Percentiles rank a stretch among this genome's conserved stretches.
These are phyloP conservation scores for Eurytoma adleriae DNA, from an alignment of 2,888 invertebrate genomes.

Conservation along the genomic window DNA sequence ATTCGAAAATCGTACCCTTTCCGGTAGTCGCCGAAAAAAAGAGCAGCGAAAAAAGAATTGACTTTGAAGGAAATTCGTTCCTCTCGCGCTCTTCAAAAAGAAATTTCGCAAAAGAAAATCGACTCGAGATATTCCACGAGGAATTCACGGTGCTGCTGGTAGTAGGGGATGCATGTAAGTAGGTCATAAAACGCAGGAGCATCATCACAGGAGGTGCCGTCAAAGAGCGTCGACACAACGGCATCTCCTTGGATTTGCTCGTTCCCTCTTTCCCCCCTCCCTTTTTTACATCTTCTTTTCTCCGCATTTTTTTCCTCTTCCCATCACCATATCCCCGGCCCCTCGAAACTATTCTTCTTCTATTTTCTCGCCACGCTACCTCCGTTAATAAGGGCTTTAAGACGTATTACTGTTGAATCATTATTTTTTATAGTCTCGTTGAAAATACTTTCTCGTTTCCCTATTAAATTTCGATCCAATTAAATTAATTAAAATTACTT, in stretches of 20 bases:
- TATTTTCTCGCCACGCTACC: not conserved
- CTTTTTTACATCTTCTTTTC: slow-evolving; percentile 28
- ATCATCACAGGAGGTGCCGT: slow-evolving; percentile 59
- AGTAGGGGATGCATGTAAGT: slow-evolving; percentile 58
- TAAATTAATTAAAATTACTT: not conserved
- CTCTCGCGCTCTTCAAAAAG: slow-evolving; percentile 46
- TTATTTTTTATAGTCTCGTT: not conserved
- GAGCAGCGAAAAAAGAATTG: slow-evolving; percentile 40
- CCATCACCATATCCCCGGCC: slow-evolving; percentile 4
- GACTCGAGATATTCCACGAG: slow-evolving; percentile 52
- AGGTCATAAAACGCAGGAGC: slow-evolving; percentile 62
- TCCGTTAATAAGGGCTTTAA: not conserved
- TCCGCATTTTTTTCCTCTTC: slow-evolving; percentile 18
- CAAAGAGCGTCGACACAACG: slow-evolving; percentile 60
- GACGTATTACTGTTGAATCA: too few species aligned
- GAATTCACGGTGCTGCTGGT: slow-evolving; percentile 33
- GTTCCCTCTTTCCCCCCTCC: not conserved
- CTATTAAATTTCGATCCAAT: not conserved
- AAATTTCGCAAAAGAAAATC: slow-evolving; percentile 57
- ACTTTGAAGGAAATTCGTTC: slow-evolving; percentile 52
- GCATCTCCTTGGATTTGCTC: slow-evolving; percentile 56
- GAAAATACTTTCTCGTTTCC: too few species aligned
- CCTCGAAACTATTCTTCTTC: slow-evolving; percentile 23
- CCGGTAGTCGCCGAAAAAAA: slow-evolving; percentile 14
- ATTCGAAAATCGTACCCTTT: slow-evolving; percentile 51